phyloP scores from a whole-genome alignment of 2,113 vertebrate species.

The Oplegnathus fasciatus region DNA sequence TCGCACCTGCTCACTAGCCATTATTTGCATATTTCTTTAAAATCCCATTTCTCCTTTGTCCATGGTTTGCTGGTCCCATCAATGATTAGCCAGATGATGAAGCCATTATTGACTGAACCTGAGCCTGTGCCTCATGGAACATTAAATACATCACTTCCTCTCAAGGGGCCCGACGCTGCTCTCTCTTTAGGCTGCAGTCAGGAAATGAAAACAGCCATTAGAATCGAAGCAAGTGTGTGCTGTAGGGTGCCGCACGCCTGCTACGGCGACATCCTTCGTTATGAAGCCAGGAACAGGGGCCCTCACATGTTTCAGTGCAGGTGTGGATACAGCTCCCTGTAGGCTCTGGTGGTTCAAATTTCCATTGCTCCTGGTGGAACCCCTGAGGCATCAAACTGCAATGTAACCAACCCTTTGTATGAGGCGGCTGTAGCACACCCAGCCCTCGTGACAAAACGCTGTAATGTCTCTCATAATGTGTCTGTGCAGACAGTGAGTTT shows the following conservation, averaged over 20 bases:
- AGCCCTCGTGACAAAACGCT: constrained; percentile 8
- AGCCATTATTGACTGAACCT: constrained; percentile 78
- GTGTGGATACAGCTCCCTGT: background rate
- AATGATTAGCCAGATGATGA: constrained; percentile 77
- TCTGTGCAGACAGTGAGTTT: background rate
- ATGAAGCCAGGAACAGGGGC: background rate
- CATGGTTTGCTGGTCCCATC: constrained; percentile 39
- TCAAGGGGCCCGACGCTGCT: constrained; percentile 58
- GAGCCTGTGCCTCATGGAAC: constrained; percentile 75
- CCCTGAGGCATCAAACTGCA: constrained; percentile 13
- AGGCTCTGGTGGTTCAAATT: background rate
- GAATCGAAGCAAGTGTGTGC: constrained; percentile 44
- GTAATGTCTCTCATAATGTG: background rate
- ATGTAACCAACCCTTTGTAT: constrained; percentile 21
- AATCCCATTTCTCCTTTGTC: constrained; percentile 34
- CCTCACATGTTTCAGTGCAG: constrained; percentile 23
- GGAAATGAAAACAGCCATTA: constrained; percentile 77
- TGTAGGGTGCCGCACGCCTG: constrained; percentile 28
- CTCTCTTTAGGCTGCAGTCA: constrained; percentile 62
- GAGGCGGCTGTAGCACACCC: constrained; percentile 31
- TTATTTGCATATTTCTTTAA: constrained; percentile 36
- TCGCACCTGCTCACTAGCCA: background rate
- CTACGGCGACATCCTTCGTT: constrained; percentile 12
- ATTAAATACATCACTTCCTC: constrained; percentile 82
- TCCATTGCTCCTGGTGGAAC: background rate